Percentiles rank a stretch among this genome's conserved stretches.
phyloP scores from a whole-genome alignment of 92 coral and sea anemone genomes.

The Epizoanthus stellaris region DNA sequence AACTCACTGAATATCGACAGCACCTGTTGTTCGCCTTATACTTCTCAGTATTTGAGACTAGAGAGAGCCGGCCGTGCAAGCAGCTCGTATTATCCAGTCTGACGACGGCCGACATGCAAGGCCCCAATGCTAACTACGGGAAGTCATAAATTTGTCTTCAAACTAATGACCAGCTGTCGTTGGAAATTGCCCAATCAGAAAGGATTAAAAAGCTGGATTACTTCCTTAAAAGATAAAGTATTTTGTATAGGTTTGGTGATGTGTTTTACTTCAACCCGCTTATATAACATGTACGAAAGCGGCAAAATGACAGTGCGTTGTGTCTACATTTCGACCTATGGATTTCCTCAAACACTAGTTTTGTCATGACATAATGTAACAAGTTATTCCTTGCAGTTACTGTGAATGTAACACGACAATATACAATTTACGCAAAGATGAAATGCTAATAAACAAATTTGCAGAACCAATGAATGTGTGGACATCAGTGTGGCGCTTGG shows the following conservation, averaged over 20 bases:
- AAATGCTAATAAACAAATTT: neutral
- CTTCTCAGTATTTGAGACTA: neutral
- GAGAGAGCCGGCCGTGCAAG: too few species aligned
- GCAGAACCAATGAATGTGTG: neutral
- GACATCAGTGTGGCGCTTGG: neutral
- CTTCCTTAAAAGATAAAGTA: slow-evolving; percentile 2
- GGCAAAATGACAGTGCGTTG: neutral
- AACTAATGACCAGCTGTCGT: slow-evolving; percentile 6
- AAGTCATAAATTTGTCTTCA: slow-evolving; percentile 18
- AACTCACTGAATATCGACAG: neutral
- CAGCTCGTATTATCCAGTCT: neutral
- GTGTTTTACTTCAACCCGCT: neutral
- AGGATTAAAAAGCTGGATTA: slow-evolving; percentile 9
- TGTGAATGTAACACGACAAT: slow-evolving; percentile 7
- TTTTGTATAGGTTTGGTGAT: neutral
- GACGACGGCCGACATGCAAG: neutral
- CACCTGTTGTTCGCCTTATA: slow-evolving; percentile 3
- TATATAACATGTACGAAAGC: neutral
- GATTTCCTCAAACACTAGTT: neutral
- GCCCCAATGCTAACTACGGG: neutral
- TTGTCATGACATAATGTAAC: neutral
- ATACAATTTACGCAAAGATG: slow-evolving; percentile 13
- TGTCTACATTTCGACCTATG: neutral
- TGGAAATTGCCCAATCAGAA: slow-evolving; percentile 14
- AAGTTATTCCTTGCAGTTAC: neutral